A percentile compares a stretch with the other conserved stretches of the same genome.
phyloP scores from a whole-genome alignment of 2,888 invertebrate genomes.

The Elysia crispata region DNA sequence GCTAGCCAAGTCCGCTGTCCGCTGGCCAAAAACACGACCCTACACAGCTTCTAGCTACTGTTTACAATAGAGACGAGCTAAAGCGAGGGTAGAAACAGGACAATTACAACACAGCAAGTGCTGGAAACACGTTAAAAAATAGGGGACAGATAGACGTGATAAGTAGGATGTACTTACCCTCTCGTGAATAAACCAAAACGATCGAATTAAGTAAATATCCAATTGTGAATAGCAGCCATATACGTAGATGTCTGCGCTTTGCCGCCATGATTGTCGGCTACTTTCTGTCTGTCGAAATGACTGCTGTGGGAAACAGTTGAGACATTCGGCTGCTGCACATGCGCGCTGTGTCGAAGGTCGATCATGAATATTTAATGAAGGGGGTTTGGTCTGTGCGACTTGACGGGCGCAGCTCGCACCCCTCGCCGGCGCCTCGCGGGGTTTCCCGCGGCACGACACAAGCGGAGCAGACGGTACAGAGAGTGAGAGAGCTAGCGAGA shows the following conservation, averaged over 20 bases:
- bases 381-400: constrained; percentile 24
- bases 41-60: neutral
- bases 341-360: constrained; percentile 45
- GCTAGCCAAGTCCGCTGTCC: neutral
- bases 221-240: constrained; percentile 50
- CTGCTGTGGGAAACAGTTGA: constrained; percentile 21
- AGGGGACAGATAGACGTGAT: neutral
- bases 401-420: constrained; percentile 30
- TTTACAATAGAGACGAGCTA: neutral
- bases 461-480: no score
- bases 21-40: neutral
- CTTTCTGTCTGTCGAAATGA: constrained; percentile 2
- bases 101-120: no score
- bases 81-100: no score
- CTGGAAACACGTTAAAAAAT: neutral
- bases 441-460: neutral
- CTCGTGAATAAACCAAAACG: constrained; percentile 49
- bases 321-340: constrained; percentile 38
- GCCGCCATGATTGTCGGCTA: constrained; percentile 53
- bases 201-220: constrained; percentile 50
- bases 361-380: constrained; percentile 42
- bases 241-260: constrained; percentile 45
- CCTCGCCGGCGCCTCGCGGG: no score
- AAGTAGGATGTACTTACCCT: constrained; percentile 45
- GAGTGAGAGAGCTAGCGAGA: no score